A percentile compares a stretch with the other conserved stretches of the same genome.
These are phyloP conservation scores for Cottus gobio DNA, from an alignment of 2,113 vertebrate species.

Conservation along the genomic window DNA sequence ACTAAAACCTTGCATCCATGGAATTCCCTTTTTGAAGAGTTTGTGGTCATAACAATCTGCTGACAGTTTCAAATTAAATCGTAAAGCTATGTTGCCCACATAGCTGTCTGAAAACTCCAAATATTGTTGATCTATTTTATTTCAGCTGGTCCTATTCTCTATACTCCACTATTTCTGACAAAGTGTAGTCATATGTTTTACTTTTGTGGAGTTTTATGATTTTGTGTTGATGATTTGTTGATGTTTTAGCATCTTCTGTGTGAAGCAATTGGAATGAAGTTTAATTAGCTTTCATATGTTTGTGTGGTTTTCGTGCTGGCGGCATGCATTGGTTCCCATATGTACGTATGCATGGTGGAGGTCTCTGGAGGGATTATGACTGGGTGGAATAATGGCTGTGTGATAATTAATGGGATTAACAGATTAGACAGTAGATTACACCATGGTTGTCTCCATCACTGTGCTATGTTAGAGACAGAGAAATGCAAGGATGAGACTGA, in stretches of 20 bases:
- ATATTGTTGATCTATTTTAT: not conserved
- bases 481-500: not conserved
- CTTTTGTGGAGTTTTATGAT: not conserved
- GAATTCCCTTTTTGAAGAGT: constrained; percentile 15
- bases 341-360: constrained; percentile 43
- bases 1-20: not conserved
- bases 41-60: not conserved
- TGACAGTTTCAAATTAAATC: constrained; percentile 18
- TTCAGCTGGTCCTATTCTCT: not conserved
- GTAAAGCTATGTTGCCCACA: not conserved
- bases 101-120: constrained; percentile 2
- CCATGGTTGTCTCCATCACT: constrained; percentile 35
- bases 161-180: not conserved
- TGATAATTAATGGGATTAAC: constrained; percentile 82
- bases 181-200: not conserved
- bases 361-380: constrained; percentile 63
- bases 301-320: not conserved
- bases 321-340: constrained; percentile 15
- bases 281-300: not conserved
- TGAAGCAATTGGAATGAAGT: not conserved
- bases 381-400: constrained; percentile 66
- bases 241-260: not conserved
- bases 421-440: constrained; percentile 72
- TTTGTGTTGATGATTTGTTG: not conserved
- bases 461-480: constrained; percentile 20